Conservation (phyloP, 2,797 vertebrate genomes). For the Bovichtus diacanthus region DNA sequence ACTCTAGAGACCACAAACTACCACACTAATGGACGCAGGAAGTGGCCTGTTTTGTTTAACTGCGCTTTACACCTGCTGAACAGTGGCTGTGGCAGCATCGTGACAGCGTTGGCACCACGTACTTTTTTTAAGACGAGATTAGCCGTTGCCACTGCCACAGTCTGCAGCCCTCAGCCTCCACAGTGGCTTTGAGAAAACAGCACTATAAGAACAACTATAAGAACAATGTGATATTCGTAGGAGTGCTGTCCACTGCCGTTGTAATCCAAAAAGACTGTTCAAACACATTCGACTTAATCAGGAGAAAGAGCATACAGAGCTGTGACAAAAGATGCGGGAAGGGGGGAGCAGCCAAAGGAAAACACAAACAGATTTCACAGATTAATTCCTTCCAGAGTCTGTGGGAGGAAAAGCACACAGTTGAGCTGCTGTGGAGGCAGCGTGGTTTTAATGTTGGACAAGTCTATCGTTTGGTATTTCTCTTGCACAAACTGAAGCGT, state of each 20-base stretch:
- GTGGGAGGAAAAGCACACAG: not conserved
- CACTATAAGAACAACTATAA: not conserved
- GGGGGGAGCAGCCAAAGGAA: not conserved
- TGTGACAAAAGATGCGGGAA: not conserved
- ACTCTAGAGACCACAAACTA: not conserved
- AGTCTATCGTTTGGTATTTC: no score
- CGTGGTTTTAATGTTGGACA: not conserved
- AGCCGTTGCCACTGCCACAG: not conserved
- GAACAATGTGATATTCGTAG: constrained; percentile 11
- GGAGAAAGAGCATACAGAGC: not conserved
- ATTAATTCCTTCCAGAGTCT: constrained; percentile 1
- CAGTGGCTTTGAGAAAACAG: not conserved
- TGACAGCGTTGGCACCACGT: not conserved
- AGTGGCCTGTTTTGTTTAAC: no score
- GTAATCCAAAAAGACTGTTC: not conserved
- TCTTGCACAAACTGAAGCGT: no score
- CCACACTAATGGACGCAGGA: not conserved
- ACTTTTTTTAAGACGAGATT: constrained; percentile 3
- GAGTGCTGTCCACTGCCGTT: constrained; percentile 2
- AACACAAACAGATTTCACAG: not conserved
- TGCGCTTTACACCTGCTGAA: not conserved
- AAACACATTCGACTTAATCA: not conserved
- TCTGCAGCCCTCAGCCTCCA: not conserved
- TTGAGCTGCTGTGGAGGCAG: not conserved
- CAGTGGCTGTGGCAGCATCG: not conserved